These are phyloP conservation scores for Vimba vimba DNA, from an alignment of 2,113 vertebrate species.

Conservation along the genomic window DNA sequence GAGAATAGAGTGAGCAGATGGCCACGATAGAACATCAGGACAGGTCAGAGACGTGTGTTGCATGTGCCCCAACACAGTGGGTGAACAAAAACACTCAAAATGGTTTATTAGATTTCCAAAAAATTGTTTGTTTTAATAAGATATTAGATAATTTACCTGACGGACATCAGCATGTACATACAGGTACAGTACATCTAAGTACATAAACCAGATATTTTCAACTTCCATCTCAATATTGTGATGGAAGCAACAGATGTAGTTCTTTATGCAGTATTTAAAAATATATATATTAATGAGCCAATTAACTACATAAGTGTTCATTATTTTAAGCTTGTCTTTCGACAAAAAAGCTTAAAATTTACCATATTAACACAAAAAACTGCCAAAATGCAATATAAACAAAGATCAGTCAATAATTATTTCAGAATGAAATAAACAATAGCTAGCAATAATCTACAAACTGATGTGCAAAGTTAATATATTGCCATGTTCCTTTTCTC, in stretches of 20 bases:
- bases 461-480: neutral
- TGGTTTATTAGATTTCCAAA: no score
- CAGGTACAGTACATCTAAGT: no score
- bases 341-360: neutral
- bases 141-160: no score
- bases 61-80: neutral
- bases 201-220: neutral
- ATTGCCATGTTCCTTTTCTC: neutral
- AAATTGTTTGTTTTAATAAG: no score
- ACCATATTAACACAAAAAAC: neutral
- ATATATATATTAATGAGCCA: neutral
- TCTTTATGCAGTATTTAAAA: neutral
- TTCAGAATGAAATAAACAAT: neutral
- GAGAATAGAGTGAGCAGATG: conserved; percentile 6
- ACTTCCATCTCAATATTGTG: neutral
- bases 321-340: neutral
- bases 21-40: conserved; percentile 1
- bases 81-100: neutral
- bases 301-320: neutral
- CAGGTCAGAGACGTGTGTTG: conserved; percentile 18
- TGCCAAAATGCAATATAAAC: neutral
- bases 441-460: neutral
- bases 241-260: neutral
- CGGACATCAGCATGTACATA: no score
- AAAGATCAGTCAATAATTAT: neutral